These are phyloP conservation scores for Chrysogorgia sp. DNA, from an alignment of 92 coral and sea anemone genomes.

Conservation along the genomic window DNA sequence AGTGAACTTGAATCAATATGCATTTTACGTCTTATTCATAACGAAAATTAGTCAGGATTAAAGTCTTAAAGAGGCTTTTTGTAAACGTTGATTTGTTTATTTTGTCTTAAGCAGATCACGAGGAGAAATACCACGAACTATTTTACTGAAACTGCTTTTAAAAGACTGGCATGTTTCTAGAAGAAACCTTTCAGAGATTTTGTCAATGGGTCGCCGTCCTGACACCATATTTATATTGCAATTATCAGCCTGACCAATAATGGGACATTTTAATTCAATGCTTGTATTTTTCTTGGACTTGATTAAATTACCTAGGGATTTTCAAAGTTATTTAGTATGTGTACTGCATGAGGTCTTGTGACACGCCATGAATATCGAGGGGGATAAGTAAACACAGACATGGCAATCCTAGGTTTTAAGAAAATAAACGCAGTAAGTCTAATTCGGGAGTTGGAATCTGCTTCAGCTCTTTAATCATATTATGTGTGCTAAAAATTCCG, in stretches of 20 bases:
- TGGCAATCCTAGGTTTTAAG: slow-evolving; percentile 8
- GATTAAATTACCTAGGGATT: neutral
- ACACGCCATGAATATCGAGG: slow-evolving; percentile 10
- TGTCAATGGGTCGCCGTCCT: no score
- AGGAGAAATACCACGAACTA: slow-evolving; percentile 36
- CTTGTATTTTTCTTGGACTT: neutral
- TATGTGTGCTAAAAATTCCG: slow-evolving; percentile 1
- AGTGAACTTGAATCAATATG: slow-evolving; percentile 23
- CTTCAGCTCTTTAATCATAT: slow-evolving; percentile 38
- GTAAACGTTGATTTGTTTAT: slow-evolving; percentile 47
- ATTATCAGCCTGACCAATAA: no score
- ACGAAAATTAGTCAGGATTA: slow-evolving; percentile 49
- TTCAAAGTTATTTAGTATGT: neutral
- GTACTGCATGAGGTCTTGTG: neutral
- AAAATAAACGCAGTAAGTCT: slow-evolving; percentile 26
- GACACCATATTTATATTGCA: no score
- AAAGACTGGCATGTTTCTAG: no score
- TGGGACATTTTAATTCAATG: neutral
- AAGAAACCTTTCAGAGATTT: no score
- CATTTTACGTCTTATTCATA: slow-evolving; percentile 44
- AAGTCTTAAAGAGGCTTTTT: slow-evolving; percentile 47
- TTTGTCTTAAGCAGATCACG: slow-evolving; percentile 49
- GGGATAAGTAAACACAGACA: slow-evolving; percentile 50
- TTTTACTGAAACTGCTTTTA: slow-evolving; percentile 4
- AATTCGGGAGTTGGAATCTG: slow-evolving; percentile 39